A percentile compares a stretch with the other conserved stretches of the same genome.
Conservation (phyloP, 2,888 invertebrate genomes). For the Bhutanitis thaidina region DNA sequence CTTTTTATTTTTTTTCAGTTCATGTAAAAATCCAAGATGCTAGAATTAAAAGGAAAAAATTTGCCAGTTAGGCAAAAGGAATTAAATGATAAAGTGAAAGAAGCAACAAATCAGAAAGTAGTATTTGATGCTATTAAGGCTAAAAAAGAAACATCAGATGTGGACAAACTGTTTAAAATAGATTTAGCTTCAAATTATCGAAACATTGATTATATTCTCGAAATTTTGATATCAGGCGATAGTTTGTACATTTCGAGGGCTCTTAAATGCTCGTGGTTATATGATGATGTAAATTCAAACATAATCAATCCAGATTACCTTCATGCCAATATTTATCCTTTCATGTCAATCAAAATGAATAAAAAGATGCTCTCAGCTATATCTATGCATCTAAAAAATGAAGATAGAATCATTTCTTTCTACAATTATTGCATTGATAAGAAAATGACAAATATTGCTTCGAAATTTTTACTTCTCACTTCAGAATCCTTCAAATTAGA, state of each 20-base stretch:
- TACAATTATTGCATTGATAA: slow-evolving; percentile 41
- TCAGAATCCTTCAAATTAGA: slow-evolving; percentile 43
- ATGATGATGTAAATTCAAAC: slow-evolving; percentile 35
- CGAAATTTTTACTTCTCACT: slow-evolving; percentile 45
- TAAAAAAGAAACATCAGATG: slow-evolving; percentile 32
- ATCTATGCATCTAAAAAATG: slow-evolving; percentile 36
- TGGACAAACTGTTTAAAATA: slow-evolving; percentile 54
- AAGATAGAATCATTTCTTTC: slow-evolving; percentile 38
- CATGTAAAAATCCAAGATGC: slow-evolving; percentile 18
- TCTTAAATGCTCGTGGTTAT: slow-evolving; percentile 51
- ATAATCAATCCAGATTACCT: slow-evolving; percentile 46
- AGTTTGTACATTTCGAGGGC: slow-evolving; percentile 46
- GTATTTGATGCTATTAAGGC: slow-evolving; percentile 27
- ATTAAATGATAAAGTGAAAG: slow-evolving; percentile 24
- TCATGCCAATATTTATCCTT: slow-evolving; percentile 46
- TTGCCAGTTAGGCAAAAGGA: slow-evolving; percentile 30
- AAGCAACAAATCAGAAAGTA: slow-evolving; percentile 19
- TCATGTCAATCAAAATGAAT: slow-evolving; percentile 55
- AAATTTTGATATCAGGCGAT: slow-evolving; percentile 50
- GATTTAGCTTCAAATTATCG: slow-evolving; percentile 50
- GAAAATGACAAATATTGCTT: slow-evolving; percentile 34
- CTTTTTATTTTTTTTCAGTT: slow-evolving; percentile 13
- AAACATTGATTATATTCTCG: slow-evolving; percentile 46
- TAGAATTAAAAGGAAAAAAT: slow-evolving; percentile 24
- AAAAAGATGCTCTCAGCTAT: slow-evolving; percentile 43